Evolutionary conservation across 2,888 invertebrate species (phyloP), one percentile per base, ranked within the genome.

Genomic region (Phasia obesa): DNA sequence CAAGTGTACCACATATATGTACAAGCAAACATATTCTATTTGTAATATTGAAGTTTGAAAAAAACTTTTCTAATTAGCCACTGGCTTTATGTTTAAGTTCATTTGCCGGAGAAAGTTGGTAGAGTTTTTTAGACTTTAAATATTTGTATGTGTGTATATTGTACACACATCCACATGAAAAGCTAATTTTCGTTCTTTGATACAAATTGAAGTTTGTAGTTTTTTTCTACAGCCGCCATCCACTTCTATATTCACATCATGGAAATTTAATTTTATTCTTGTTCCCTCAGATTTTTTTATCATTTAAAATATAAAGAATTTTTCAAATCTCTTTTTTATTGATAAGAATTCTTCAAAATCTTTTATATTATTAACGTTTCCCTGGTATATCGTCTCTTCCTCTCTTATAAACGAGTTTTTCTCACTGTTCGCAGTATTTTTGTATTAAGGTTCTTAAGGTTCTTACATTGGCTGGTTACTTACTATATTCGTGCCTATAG

Each of bases 31-130:
- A 64, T 7, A 83, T 4, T 2, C 69, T n/a, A n/a, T 53, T 13
- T 44, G 60, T 67, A 53, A 74, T 49, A 62, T 51, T 44, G 25
- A 35, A 62, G 69, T 62, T 62, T 77, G 35, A 75, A 57, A 75
- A 57, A 84, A 89, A 89, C 85, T 89, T 89, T 89, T 90, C 88
- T 90, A 89, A 89, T 89, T 90, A 89, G 90, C 88, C 85, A 79
- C 81, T 81, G 84, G 85, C 75, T 85, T 78, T 69, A 62, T 79
- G 82, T 60, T 71, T 76, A 85, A 84, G 78, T 81, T 85, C 69
- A 76, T 83, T 76, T 70, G 76, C 65, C 76, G 81, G 81, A 84
- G 76, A 84, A 85, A 84, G 79, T 84, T 78, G 74, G 17, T 79
- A 6, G n/a, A 69, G 31, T 47, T 77, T 67, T 47, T 44, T 59